Evolutionary conservation across 2,113 vertebrate species (phyloP).

Genomic region (Hiodon alosoides): DNA sequence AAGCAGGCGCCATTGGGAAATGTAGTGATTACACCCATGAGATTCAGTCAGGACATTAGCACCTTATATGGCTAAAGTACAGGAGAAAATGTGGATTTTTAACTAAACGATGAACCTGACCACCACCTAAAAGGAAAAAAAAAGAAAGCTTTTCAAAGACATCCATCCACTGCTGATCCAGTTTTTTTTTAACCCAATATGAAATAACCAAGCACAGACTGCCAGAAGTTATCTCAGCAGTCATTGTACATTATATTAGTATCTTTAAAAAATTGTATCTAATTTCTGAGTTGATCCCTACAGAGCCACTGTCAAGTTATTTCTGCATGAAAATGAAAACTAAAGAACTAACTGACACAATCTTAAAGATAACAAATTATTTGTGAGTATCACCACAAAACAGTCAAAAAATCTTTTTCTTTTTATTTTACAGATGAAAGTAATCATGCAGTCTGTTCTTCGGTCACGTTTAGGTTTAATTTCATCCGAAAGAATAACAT

Average conservation of each 20-base stretch:
- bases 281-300: neutral
- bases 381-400: too few species aligned
- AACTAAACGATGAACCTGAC: conserved; percentile 6
- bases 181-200: neutral
- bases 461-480: too few species aligned
- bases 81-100: conserved; percentile 23
- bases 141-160: neutral
- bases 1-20: conserved; percentile 70
- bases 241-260: too few species aligned
- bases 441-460: too few species aligned
- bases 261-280: too few species aligned
- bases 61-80: conserved; percentile 38
- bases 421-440: too few species aligned
- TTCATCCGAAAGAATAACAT: too few species aligned
- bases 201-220: conserved; percentile 28
- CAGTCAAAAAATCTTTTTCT: too few species aligned
- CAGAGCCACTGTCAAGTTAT: neutral
- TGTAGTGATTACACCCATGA: conserved; percentile 65
- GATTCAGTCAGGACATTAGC: conserved; percentile 50
- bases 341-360: too few species aligned
- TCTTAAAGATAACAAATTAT: too few species aligned
- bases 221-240: conserved; percentile 19
- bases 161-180: neutral
- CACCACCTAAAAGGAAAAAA: neutral
- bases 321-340: too few species aligned